Base-by-base conservation (phyloP, 2,888 invertebrate genomes). In the Hermaeophaga mercurialis region DNA sequence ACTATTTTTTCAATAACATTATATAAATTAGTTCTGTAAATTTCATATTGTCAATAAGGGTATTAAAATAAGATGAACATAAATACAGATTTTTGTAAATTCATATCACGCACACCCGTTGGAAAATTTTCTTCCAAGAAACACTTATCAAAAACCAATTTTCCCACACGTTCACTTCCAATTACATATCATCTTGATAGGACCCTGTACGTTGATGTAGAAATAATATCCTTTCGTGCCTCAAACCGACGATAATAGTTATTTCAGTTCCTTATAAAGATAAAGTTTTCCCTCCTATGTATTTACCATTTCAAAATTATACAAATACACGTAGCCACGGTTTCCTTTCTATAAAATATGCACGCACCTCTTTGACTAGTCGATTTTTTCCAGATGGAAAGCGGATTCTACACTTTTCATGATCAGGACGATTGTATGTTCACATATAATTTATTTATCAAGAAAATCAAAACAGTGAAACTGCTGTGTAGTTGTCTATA, bases 251-350 rank as follows among this genome's bases (percentile, higher is more conserved):
- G 52, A 60, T 62, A 56, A 60, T 60, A 56, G 60, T 61, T 56
- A 64, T 60, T 59, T 56, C 39, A 58, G 47, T 66, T 69, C 67
- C 68, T 69, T 66, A 56, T 65, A 56, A 61, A 69, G 70, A 70
- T 70, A 70, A 69, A 68, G 68, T 67, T 65, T 59, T 65, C 69
- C 65, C 64, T 70, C 65, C 67, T 66, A 66, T 70, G 67, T 71
- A 71, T 70, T 73, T 74, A 70, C 69, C 69, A 68, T 66, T 68
- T 66, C 68, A 65, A 74, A 75, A 73, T 74, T 73, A 74, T 69
- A 70, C 70, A 73, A 74, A 72, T 69, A 70, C 71, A 72, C 69
- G 71, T 68, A 26, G 24, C 43, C 56, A 38, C 54, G 55, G 55
- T 61, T 56, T 52, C 54, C 39, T 47, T 53, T 49, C 43, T 44